A percentile compares a stretch with the other conserved stretches of the same genome.
These are phyloP conservation scores for Eclectus roratus DNA, from an alignment of 2,113 vertebrate species.

Conservation along the genomic window DNA sequence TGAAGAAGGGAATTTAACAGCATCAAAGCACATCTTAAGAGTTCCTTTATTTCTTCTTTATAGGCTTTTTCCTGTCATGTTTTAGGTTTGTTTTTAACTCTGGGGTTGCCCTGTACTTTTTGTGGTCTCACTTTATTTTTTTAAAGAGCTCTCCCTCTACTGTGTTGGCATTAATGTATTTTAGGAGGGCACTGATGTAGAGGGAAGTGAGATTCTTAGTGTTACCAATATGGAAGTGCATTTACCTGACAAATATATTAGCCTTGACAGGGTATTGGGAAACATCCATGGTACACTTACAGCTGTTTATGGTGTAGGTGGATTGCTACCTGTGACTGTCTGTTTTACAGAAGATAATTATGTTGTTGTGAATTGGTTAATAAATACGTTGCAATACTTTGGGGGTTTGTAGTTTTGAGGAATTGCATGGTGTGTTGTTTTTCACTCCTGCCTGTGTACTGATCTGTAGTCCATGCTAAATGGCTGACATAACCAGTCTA, in stretches of 20 bases:
- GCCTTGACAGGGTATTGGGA: background rate
- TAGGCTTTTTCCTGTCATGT: background rate
- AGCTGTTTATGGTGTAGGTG: background rate
- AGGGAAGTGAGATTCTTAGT: accelerated
- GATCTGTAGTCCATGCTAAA: background rate
- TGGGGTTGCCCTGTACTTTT: background rate
- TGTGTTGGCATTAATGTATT: background rate
- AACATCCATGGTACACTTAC: background rate
- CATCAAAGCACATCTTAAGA: background rate
- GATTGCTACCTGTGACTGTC: background rate
- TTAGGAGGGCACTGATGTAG: background rate
- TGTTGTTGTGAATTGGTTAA: background rate
- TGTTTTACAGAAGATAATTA: background rate
- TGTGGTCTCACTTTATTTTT: background rate
- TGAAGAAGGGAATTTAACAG: background rate
- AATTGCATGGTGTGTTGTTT: background rate
- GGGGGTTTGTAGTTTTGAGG: background rate
- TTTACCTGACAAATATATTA: background rate
- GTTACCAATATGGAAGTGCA: background rate
- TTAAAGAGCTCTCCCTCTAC: background rate
- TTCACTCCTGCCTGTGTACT: background rate
- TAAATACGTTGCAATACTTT: background rate
- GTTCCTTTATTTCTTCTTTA: background rate
- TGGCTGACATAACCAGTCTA: background rate
- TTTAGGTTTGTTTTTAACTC: background rate